Percentiles rank a stretch among this genome's conserved stretches.
Conservation (phyloP, 2,888 invertebrate genomes). For the Lasioglossum pauxillum region DNA sequence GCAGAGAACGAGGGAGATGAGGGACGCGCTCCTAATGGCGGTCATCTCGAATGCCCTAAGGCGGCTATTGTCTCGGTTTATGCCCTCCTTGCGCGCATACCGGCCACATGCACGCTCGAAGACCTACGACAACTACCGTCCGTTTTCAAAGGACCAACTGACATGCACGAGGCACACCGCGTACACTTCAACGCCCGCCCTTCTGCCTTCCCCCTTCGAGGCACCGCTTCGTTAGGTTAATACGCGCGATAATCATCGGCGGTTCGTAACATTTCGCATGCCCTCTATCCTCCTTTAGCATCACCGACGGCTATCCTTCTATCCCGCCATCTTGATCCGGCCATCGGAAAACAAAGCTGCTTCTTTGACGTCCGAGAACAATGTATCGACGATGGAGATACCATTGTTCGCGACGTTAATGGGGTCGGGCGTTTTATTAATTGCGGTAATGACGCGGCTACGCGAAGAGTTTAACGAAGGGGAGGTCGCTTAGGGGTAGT, state of each 20-base stretch:
- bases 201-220: constrained; percentile 44
- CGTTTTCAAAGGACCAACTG: constrained; percentile 56
- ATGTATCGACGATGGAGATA: constrained; percentile 35
- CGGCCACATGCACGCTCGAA: constrained; percentile 47
- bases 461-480: background rate
- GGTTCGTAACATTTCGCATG: constrained; percentile 46
- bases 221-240: constrained; percentile 53
- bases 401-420: constrained; percentile 17
- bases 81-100: constrained; percentile 73
- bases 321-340: constrained; percentile 24
- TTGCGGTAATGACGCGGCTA: background rate
- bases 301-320: background rate
- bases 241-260: constrained; percentile 48
- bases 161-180: constrained; percentile 31
- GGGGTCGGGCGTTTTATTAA: constrained; percentile 35
- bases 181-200: constrained; percentile 28
- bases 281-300: background rate
- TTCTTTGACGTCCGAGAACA: constrained; percentile 6
- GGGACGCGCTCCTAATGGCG: constrained; percentile 73
- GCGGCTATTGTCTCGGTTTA: constrained; percentile 80
- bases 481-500: background rate
- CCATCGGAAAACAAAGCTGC: constrained; percentile 13
- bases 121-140: constrained; percentile 52
- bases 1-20: constrained; percentile 57
- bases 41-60: constrained; percentile 76